Base-by-base conservation (phyloP, 2,888 invertebrate genomes). In the Thymelicus sylvestris region DNA sequence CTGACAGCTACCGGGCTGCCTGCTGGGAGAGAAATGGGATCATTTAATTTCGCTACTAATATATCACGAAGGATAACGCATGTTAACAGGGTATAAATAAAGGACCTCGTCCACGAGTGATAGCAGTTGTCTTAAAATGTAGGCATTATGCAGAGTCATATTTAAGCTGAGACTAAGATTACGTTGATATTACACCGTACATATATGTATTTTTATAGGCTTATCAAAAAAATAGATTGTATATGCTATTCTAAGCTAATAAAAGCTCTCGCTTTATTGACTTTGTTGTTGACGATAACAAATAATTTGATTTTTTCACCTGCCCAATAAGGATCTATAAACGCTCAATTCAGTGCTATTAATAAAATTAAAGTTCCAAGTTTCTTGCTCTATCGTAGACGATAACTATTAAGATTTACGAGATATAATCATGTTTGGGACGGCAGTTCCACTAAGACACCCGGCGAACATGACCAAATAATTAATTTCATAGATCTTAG, bases 1-100 rank as follows among this genome's bases (percentile, higher is more conserved):
- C 88, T 89, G 5, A 88, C 85, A 0, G 84, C 86, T 13, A 84
- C 78, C 3, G 88, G 87, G 5, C 84, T 78, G 31, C 79, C 87
- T 81, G 78, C 63, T 63, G 68, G 19, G 62, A 65, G 19, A 55
- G 44, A 70, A 74, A 65, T 77, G 72, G 67, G 38, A 24, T 44
- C 57, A 52, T 64, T 68, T 66, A 67, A 64, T 69, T 69, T 69
- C 15, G 44, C 55, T 19, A 24, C 52, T 63, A 55, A 55, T 69
- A 69, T 64, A 63, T 69, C 63, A 59, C 59, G 48, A 7, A 47
- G 64, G 67, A 47, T 68, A 65, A 65, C 41, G 47, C 52, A 24
- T 44, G 52, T 24, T 62, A 39, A 60, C 57, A 57, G 57, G 31
- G 0, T 31, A 24, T 57, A 31, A 57, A 24, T 57, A 31, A 57